These are phyloP conservation scores for Polydrusus pterygomalis DNA, from an alignment of 2,888 invertebrate species.

Conservation along the genomic window DNA sequence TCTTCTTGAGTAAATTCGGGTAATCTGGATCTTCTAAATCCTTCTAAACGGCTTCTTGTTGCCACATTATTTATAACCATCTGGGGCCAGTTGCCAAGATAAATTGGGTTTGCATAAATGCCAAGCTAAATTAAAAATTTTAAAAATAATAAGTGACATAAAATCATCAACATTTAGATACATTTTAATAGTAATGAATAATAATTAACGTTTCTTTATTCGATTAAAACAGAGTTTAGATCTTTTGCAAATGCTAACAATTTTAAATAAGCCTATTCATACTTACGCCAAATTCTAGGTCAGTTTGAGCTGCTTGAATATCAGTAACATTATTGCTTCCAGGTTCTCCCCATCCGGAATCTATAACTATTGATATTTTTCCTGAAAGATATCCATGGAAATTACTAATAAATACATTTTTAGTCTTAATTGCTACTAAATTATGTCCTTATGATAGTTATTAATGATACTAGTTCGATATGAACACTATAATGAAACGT, in stretches of 20 bases:
- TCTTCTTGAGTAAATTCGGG: constrained; percentile 78
- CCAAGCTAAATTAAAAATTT: constrained; percentile 55
- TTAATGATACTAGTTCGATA: too few relatives aligned
- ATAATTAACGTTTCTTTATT: too few relatives aligned
- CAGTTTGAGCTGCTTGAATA: constrained; percentile 46
- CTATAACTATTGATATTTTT: constrained; percentile 47
- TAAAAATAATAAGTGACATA: too few relatives aligned
- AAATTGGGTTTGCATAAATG: constrained; percentile 75
- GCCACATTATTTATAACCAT: constrained; percentile 78
- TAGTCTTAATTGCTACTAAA: too few relatives aligned
- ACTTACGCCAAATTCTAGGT: constrained; percentile 52
- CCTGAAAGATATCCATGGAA: constrained; percentile 32
- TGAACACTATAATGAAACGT: too few relatives aligned
- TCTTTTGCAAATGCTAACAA: too few relatives aligned
- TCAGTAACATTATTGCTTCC: constrained; percentile 40
- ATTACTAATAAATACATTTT: too few relatives aligned
- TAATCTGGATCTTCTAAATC: constrained; percentile 76
- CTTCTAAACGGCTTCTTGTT: constrained; percentile 71
- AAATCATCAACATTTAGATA: too few relatives aligned
- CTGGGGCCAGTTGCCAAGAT: constrained; percentile 79
- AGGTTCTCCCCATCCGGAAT: constrained; percentile 48
- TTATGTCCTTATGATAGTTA: too few relatives aligned
- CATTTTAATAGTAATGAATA: too few relatives aligned
- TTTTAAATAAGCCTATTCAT: neutral
- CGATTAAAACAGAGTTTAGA: too few relatives aligned